Percentiles rank a stretch among this genome's conserved stretches.
Evolutionary conservation across 2,113 vertebrate species (phyloP).

Genomic region (Redunca redunca): DNA sequence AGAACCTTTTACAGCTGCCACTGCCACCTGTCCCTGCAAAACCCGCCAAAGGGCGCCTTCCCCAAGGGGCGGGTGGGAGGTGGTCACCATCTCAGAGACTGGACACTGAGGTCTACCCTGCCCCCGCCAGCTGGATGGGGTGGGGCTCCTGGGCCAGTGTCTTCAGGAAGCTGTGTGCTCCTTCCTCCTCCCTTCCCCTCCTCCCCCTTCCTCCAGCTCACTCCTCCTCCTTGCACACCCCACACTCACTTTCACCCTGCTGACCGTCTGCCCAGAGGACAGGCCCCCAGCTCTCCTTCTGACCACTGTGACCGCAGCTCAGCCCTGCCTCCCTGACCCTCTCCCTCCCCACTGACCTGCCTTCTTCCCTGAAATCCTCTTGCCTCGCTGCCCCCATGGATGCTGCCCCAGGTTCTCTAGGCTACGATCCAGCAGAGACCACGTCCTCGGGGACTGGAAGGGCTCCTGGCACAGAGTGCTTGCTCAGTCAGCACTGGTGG

Average conservation of each 20-base stretch:
- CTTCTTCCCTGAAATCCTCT: neutral
- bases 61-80: neutral
- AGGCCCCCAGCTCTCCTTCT: neutral
- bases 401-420: rapidly evolving
- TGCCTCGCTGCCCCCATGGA: rapidly evolving
- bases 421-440: rapidly evolving
- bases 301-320: rapidly evolving
- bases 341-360: neutral
- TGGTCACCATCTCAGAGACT: neutral
- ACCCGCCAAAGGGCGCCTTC: neutral
- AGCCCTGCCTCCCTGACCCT: neutral
- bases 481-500: too few species aligned
- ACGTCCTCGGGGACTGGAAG: neutral
- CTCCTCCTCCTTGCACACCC: neutral
- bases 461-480: neutral
- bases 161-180: neutral
- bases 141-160: neutral
- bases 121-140: neutral
- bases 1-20: neutral
- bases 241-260: neutral
- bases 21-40: neutral
- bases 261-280: neutral
- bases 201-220: neutral
- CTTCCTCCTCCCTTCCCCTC: rapidly evolving
- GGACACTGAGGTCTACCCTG: too few species aligned